Evolutionary conservation across 2,888 invertebrate genomes (phyloP), one percentile per base, ranked within the genome.

Genomic region (Cabera pusaria): DNA sequence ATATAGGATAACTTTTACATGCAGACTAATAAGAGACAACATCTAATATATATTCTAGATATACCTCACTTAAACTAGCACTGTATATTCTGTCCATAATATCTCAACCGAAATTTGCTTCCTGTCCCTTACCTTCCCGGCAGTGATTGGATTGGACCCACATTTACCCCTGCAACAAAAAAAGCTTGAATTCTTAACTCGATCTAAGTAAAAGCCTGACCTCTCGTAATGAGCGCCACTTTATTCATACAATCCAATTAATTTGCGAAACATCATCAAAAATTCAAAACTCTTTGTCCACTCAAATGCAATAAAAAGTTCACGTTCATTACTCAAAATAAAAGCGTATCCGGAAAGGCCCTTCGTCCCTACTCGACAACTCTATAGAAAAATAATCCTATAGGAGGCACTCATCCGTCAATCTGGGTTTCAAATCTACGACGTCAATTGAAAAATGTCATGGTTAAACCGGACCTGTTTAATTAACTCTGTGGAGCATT

Each of bases 401-500:
- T 18, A 20, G 6, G 20, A 20, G 35, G 31, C 27, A 39, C 33
- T 46, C 39, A 29, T 43, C 49, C 52, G 55, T 64, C 67, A 63
- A 62, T 42, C 41, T 10, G 29, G 28, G 12, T 14, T 24, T 28
- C 28, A 17, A 19, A 27, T 32, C 25, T 57, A 59, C 57, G 46
- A 41, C 56, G 62, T 62, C 74, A 65, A 76, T 74, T 75, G 73
- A 72, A 78, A 78, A 78, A 73, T 69, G 69, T 71, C 70, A 41
- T 56, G 57, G 65, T 61, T 56, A 63, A 59, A 70, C 70, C 65
- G 60, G 64, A 59, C 71, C 73, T 69, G 68, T 80, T 81, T 83
- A 83, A 84, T 84, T 83, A 83, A 81, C 76, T 76, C 72, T 66
- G 53, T 63, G 62, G 57, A 64, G 71, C 66, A 75, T 76, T 77